A percentile compares a stretch with the other conserved stretches of the same genome.
Evolutionary conservation across 2,797 vertebrate genomes (phyloP).

Genomic region (Pseudochirops corinnae): DNA sequence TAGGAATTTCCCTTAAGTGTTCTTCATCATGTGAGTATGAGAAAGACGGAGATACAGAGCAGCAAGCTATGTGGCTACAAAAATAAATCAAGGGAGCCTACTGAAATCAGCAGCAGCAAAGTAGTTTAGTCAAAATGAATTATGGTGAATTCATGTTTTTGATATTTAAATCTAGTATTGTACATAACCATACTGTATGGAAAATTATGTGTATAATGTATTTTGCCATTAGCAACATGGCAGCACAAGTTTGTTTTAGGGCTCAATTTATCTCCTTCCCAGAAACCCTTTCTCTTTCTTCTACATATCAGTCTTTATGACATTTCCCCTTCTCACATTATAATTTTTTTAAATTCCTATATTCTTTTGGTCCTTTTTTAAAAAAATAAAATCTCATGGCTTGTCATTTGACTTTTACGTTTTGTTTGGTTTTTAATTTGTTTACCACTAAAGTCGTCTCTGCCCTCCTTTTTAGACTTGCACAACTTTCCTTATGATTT

Average conservation of each 20-base stretch:
- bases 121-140: constrained; percentile 57
- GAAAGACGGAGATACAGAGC: background rate
- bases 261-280: background rate
- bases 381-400: background rate
- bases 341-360: background rate
- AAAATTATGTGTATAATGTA: constrained; percentile 49
- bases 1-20: background rate
- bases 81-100: constrained; percentile 65
- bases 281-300: constrained; percentile 9
- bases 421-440: constrained; percentile 30
- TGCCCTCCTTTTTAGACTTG: background rate
- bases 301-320: constrained; percentile 19
- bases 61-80: constrained; percentile 62
- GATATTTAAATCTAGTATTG: constrained; percentile 56
- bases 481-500: background rate
- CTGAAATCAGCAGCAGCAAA: constrained; percentile 54
- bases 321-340: constrained; percentile 9
- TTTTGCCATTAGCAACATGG: constrained; percentile 46
- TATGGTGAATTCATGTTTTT: constrained; percentile 45
- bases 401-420: constrained; percentile 16
- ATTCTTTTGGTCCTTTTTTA: background rate
- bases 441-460: constrained; percentile 20
- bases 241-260: background rate
- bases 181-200: background rate
- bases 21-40: background rate